Evolutionary conservation across 1,140 invertebrate species (phyloP).

Genomic region (Schlechtendalia chinensis): DNA sequence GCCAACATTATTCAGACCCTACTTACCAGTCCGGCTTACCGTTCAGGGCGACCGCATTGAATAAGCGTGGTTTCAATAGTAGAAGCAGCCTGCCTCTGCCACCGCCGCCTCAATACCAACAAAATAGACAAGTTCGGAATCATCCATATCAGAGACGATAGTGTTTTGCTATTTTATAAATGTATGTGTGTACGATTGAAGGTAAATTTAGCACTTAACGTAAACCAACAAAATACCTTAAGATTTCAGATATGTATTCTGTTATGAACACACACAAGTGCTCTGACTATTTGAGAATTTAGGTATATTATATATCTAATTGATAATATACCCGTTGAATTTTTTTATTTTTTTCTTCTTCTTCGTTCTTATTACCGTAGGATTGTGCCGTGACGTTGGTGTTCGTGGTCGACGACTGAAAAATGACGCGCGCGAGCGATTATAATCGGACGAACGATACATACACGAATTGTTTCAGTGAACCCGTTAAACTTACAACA

Average conservation of each 20-base stretch:
- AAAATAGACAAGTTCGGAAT: constrained; percentile 40
- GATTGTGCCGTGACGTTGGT: background rate
- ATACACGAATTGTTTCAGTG: background rate
- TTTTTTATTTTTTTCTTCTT: too few species aligned
- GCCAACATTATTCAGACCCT: constrained; percentile 16
- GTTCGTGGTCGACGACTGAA: constrained; percentile 36
- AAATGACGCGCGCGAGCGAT: background rate
- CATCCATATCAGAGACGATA: constrained; percentile 47
- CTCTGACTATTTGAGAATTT: background rate
- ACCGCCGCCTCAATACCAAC: background rate
- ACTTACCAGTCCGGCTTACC: background rate
- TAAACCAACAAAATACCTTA: constrained; percentile 7
- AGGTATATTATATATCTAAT: constrained; percentile 18
- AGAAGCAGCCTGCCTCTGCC: constrained; percentile 22
- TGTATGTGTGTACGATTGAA: constrained; percentile 32
- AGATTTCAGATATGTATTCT: constrained; percentile 30
- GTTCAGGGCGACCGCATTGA: background rate
- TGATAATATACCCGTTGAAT: constrained; percentile 2
- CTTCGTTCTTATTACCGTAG: too few species aligned
- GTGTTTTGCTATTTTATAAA: constrained; percentile 25
- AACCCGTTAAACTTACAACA: too few species aligned
- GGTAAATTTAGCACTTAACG: constrained; percentile 36
- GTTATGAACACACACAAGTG: constrained; percentile 4
- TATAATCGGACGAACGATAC: constrained; percentile 9
- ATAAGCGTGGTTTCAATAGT: constrained; percentile 22